Evolutionary conservation across 92 coral and sea anemone species (phyloP).

Genomic region (Porites evermanni): DNA sequence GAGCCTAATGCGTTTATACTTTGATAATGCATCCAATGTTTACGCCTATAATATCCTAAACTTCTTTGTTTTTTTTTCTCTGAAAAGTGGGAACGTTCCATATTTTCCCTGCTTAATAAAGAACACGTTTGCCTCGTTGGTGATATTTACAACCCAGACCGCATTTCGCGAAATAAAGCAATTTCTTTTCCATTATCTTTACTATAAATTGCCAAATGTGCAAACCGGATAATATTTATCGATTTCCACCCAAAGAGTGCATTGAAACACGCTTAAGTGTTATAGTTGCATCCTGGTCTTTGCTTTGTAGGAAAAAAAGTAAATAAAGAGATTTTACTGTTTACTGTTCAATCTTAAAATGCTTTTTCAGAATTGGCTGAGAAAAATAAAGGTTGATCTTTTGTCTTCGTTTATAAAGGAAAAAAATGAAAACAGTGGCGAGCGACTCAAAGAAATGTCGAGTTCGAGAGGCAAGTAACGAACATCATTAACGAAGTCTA

Average conservation of each 20-base stretch:
- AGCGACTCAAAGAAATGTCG: not conserved
- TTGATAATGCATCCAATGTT: not conserved
- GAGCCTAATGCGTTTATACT: not conserved
- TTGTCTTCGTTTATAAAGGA: not conserved
- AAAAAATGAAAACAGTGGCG: not conserved
- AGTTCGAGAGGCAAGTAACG: not conserved
- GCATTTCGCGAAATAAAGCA: not conserved
- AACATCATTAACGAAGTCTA: not conserved
- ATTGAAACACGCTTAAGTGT: slow-evolving; percentile 12
- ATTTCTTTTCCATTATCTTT: slow-evolving; percentile 4
- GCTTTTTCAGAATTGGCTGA: not conserved
- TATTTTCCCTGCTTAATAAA: not conserved
- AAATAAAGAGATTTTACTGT: slow-evolving; percentile 1
- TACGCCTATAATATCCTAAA: not conserved
- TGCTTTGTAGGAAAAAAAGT: not conserved
- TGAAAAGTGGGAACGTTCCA: not conserved
- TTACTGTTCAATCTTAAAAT: not conserved
- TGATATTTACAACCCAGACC: not conserved
- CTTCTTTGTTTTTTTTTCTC: not conserved
- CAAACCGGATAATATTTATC: slow-evolving; percentile 29
- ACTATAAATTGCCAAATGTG: not conserved
- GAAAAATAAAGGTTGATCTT: not conserved
- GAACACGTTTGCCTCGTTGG: not conserved
- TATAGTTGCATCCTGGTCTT: not conserved
- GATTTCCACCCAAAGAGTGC: slow-evolving; percentile 14